These are phyloP conservation scores for Ptychochromis oligacanthus DNA, from an alignment of 2,113 vertebrate genomes.

Conservation along the genomic window DNA sequence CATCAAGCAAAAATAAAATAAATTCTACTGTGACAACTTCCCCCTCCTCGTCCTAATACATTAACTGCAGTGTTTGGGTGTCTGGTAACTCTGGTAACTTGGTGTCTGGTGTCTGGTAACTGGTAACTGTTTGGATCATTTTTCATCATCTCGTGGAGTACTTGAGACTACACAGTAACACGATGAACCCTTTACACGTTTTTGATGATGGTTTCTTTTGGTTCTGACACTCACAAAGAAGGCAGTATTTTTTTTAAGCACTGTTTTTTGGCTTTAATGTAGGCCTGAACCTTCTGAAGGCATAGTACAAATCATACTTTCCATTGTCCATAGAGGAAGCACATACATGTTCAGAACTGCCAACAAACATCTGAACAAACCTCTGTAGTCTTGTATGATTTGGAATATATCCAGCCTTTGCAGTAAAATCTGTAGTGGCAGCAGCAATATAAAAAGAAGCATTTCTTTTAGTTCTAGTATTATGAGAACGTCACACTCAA, in stretches of 20 bases:
- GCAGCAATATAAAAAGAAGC: background rate
- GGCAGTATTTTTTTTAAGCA: no score
- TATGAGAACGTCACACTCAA: background rate
- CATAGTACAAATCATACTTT: no score
- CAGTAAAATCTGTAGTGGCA: background rate
- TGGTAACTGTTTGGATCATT: no score
- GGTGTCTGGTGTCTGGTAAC: no score
- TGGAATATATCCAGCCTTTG: background rate
- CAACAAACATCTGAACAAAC: background rate
- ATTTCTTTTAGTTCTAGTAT: background rate
- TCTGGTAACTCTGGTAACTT: background rate
- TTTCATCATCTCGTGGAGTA: fast-evolving
- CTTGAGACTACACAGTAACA: background rate
- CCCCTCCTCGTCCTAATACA: background rate
- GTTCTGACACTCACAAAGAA: background rate
- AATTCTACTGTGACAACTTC: background rate
- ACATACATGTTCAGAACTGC: background rate
- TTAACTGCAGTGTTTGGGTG: background rate
- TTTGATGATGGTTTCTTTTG: background rate
- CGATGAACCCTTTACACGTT: background rate
- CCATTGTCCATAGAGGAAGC: background rate
- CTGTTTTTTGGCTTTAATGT: background rate
- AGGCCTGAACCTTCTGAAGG: background rate
- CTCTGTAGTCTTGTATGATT: background rate
- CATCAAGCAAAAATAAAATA: background rate